Evolutionary conservation across 1,140 invertebrate species (phyloP).

Genomic region (Aphelenchoides avenae): DNA sequence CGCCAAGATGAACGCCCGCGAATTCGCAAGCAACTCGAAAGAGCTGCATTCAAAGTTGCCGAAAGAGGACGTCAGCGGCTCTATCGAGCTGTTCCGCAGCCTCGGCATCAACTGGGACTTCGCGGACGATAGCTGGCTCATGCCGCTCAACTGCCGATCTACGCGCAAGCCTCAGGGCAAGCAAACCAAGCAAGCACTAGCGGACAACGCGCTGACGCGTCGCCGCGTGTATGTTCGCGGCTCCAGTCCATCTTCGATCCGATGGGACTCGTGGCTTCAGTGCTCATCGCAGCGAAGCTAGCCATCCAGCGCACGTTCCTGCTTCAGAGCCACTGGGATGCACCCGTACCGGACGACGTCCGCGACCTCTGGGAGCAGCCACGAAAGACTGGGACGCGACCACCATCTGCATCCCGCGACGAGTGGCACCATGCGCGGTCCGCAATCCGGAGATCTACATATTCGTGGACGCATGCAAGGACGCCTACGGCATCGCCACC

Average conservation of each 20-base stretch:
- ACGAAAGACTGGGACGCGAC: not conserved
- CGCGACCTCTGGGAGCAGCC: not conserved
- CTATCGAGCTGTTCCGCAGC: not conserved
- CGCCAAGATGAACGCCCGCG: slow-evolving; percentile 20
- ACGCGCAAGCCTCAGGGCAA: no score
- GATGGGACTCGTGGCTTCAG: slow-evolving; percentile 3
- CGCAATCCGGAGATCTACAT: not conserved
- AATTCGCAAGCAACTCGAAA: slow-evolving; percentile 7
- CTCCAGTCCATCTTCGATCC: slow-evolving; percentile 10
- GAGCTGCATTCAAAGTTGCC: not conserved
- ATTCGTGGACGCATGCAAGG: slow-evolving; percentile 2
- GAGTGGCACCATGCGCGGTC: not conserved
- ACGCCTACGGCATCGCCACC: not conserved
- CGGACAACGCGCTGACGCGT: not conserved
- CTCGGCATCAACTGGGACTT: slow-evolving; percentile 15
- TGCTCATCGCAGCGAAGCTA: slow-evolving; percentile 1
- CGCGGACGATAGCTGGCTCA: not conserved
- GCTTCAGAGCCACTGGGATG: slow-evolving; percentile 3
- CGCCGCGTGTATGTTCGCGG: not conserved
- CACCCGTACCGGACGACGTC: not conserved
- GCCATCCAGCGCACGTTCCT: slow-evolving; percentile 19
- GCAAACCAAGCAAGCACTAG: not conserved
- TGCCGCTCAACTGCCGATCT: no score
- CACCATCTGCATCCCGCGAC: not conserved
- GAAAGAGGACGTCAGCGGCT: not conserved